Conservation (phyloP, 2,888 invertebrate species). For the Agrotis ipsilon region DNA sequence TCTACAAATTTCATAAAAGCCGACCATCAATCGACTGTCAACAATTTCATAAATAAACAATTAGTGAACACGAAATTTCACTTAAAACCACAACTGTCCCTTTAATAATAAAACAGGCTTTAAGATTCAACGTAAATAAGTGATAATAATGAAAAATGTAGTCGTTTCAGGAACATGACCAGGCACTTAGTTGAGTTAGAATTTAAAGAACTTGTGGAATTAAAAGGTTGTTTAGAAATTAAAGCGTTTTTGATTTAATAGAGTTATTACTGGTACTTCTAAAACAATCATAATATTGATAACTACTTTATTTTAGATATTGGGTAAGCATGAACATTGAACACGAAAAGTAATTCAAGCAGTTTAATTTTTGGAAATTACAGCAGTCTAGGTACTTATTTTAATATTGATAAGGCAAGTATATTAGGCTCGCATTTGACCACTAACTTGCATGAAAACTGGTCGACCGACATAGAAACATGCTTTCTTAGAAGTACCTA, state of each 20-base stretch:
- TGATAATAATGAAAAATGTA: slow-evolving; percentile 41
- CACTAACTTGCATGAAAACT: no score
- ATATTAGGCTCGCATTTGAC: no score
- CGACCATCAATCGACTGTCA: slow-evolving; percentile 8
- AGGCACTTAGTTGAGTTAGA: slow-evolving; percentile 47
- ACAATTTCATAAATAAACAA: slow-evolving; percentile 18
- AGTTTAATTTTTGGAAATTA: no score
- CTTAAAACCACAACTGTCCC: slow-evolving; percentile 24
- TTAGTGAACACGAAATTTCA: slow-evolving; percentile 30
- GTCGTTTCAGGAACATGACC: slow-evolving; percentile 39
- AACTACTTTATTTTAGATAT: not conserved
- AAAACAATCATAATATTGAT: not conserved
- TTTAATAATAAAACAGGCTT: slow-evolving; percentile 30
- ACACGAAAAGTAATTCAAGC: no score
- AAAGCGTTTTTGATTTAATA: not conserved
- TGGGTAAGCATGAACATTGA: no score
- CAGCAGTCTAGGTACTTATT: no score
- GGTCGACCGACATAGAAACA: no score
- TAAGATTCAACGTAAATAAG: slow-evolving; percentile 22
- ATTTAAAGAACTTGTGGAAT: slow-evolving; percentile 40
- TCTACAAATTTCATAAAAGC: slow-evolving; percentile 5
- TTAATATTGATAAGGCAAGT: no score
- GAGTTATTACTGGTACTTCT: not conserved
- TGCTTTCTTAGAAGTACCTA: no score
- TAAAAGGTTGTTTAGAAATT: slow-evolving; percentile 13